Evolutionary conservation across 2,113 vertebrate species (phyloP).

Genomic region (Empidonax alnorum): DNA sequence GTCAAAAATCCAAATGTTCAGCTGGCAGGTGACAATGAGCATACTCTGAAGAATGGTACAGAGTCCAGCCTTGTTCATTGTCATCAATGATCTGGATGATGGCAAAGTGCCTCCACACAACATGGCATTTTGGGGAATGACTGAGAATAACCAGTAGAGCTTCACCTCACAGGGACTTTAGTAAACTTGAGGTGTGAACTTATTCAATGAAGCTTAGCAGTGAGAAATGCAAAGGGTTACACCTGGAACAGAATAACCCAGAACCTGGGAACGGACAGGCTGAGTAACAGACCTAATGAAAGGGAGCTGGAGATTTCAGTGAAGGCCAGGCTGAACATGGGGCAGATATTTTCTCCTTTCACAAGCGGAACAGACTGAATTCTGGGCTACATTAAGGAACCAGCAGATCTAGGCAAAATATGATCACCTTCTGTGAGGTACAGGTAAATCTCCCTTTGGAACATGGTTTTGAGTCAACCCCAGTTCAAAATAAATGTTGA

Average conservation of each 20-base stretch:
- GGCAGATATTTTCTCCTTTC: neutral
- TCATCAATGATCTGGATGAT: neutral
- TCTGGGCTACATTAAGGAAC: neutral
- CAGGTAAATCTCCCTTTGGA: neutral
- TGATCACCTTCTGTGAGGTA: neutral
- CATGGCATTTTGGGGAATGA: neutral
- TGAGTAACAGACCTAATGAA: neutral
- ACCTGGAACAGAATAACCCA: neutral
- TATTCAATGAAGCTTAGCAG: neutral
- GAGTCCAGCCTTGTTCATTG: neutral
- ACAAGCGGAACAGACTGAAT: neutral
- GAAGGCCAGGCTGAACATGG: neutral
- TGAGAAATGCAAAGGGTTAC: neutral
- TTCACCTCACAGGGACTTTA: neutral
- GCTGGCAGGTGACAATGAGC: neutral
- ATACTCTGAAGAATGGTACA: neutral
- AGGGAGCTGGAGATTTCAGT: neutral
- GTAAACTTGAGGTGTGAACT: neutral
- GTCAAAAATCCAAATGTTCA: neutral
- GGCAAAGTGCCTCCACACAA: neutral
- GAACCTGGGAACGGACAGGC: neutral
- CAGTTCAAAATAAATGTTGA: neutral
- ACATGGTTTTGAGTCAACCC: neutral
- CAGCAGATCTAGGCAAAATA: neutral
- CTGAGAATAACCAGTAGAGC: neutral